A percentile compares a stretch with the other conserved stretches of the same genome.
phyloP scores from a whole-genome alignment of 2,113 vertebrate species.

The Taurulus bubalis region DNA sequence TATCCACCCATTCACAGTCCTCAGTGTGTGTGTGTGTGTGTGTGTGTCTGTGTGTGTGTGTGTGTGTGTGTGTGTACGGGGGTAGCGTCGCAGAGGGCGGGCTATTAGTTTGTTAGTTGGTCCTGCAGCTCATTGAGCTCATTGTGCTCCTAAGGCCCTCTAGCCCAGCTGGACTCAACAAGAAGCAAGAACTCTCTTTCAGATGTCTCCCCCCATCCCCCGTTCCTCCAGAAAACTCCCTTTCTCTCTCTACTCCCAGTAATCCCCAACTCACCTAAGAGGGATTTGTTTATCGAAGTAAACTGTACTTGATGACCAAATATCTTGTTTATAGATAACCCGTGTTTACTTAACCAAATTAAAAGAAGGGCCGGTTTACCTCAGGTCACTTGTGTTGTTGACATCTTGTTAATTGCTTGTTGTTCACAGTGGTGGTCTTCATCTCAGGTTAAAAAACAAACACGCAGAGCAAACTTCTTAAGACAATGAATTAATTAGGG shows the following conservation, averaged over 20 bases:
- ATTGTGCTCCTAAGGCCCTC: slow-evolving; percentile 74
- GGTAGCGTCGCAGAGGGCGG: slow-evolving; percentile 53
- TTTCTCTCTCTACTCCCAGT: slow-evolving; percentile 23
- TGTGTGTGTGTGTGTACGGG: slow-evolving; percentile 17
- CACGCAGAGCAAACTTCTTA: slow-evolving; percentile 30
- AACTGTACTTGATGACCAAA: slow-evolving; percentile 63
- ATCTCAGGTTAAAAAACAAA: slow-evolving; percentile 47
- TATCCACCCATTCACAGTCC: slow-evolving; percentile 55
- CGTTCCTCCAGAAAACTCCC: slow-evolving; percentile 13
- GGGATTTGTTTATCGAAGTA: slow-evolving; percentile 66
- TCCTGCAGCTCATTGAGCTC: slow-evolving; percentile 79
- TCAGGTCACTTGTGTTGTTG: slow-evolving; percentile 60
- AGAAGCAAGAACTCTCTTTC: slow-evolving; percentile 71
- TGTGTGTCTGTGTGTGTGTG: slow-evolving; percentile 24
- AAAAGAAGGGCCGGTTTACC: slow-evolving; percentile 47
- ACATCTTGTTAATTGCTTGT: slow-evolving; percentile 67
- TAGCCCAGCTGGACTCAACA: slow-evolving; percentile 78
- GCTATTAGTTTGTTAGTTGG: slow-evolving; percentile 80
- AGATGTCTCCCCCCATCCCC: slow-evolving; percentile 42
- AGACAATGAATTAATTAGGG: slow-evolving; percentile 53
- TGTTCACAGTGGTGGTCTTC: slow-evolving; percentile 58
- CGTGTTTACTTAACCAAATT: slow-evolving; percentile 62
- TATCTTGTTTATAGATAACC: slow-evolving; percentile 59
- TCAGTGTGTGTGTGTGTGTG: slow-evolving; percentile 35
- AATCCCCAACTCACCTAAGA: slow-evolving; percentile 65